Conservation (phyloP, 2,113 vertebrate genomes). For the Gavia stellata region DNA sequence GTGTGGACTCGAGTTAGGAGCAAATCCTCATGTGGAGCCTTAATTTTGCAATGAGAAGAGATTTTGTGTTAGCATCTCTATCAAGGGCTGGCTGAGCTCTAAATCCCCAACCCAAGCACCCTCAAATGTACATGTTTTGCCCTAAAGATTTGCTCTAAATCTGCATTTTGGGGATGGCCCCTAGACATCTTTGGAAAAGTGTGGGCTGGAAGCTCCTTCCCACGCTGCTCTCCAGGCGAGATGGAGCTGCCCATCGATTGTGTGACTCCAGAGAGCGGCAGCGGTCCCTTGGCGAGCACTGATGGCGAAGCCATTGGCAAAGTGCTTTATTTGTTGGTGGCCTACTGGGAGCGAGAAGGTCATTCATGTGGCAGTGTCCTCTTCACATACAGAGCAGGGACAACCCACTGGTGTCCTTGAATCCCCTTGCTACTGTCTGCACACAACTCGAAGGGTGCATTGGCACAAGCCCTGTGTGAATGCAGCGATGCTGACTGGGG, state of each 20-base stretch:
- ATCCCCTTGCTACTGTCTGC: background rate
- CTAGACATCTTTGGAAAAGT: background rate
- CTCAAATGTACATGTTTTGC: background rate
- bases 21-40: background rate
- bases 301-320: background rate
- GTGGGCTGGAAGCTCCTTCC: background rate
- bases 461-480: background rate
- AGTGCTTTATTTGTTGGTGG: background rate
- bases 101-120: background rate
- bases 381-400: background rate
- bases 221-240: background rate
- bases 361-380: background rate
- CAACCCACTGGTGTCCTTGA: background rate
- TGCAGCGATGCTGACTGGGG: background rate
- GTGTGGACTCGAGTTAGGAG: background rate
- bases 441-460: accelerated
- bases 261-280: background rate
- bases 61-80: background rate
- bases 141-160: background rate
- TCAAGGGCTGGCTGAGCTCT: background rate
- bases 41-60: background rate
- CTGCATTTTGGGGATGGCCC: background rate
- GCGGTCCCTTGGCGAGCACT: background rate
- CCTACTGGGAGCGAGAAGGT: background rate
- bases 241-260: background rate